Evolutionary conservation across 2,113 vertebrate species (phyloP).

Genomic region (Scartelaos histophorus): DNA sequence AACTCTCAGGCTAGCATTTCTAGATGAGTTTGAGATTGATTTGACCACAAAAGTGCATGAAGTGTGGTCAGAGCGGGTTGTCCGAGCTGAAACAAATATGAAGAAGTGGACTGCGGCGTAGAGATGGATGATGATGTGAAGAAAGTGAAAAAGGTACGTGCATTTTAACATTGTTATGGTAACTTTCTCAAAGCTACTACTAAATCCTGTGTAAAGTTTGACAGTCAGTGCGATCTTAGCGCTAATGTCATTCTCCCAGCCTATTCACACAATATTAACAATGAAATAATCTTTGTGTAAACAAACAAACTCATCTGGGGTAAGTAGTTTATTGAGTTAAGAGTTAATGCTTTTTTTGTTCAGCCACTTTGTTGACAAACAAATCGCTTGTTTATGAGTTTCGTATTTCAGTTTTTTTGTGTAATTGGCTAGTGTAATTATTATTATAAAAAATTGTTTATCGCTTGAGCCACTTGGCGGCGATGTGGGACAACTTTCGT

Average conservation of each 20-base stretch:
- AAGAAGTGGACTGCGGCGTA: slow-evolving; percentile 70
- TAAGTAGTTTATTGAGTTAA: background rate
- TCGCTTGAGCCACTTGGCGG: slow-evolving; percentile 51
- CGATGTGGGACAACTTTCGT: slow-evolving; percentile 21
- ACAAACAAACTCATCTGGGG: background rate
- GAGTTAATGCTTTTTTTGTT: background rate
- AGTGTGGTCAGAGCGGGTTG: slow-evolving; percentile 31
- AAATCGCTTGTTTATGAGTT: background rate
- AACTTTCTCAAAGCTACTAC: background rate
- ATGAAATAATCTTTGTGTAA: background rate
- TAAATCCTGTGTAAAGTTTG: background rate
- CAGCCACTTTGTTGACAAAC: background rate
- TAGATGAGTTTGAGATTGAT: slow-evolving; percentile 33
- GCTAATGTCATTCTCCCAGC: background rate
- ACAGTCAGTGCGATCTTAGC: background rate
- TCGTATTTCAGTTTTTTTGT: background rate
- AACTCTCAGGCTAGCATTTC: slow-evolving; percentile 33
- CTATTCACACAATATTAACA: background rate
- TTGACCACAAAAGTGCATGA: slow-evolving; percentile 31
- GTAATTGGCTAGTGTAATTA: background rate
- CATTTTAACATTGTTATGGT: slow-evolving; percentile 37
- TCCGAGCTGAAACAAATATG: slow-evolving; percentile 53
- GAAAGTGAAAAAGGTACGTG: slow-evolving; percentile 88
- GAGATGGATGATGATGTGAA: slow-evolving; percentile 93
- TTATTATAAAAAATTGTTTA: slow-evolving; percentile 17